These are phyloP conservation scores for Drosophila neotestacea DNA, from an alignment of 2,888 invertebrate genomes.

Conservation along the genomic window DNA sequence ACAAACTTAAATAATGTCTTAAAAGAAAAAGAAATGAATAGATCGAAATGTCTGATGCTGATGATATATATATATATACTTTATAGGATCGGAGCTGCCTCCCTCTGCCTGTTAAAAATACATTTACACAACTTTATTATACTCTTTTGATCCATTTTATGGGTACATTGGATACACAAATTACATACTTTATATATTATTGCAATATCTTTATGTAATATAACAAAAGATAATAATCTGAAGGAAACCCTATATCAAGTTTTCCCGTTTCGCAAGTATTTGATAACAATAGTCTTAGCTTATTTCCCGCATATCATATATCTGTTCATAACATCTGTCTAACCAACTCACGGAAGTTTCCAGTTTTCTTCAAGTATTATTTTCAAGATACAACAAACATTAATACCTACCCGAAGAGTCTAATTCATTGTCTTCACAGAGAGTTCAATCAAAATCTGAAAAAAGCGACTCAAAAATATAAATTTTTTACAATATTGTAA, in stretches of 20 bases:
- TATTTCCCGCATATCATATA: constrained; percentile 17
- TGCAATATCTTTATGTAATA: background rate
- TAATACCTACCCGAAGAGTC: background rate
- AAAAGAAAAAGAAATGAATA: background rate
- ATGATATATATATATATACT: constrained; percentile 13
- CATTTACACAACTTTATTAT: constrained; percentile 17
- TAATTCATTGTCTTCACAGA: constrained; percentile 14
- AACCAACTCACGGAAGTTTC: constrained; percentile 5
- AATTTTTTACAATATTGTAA: constrained; percentile 21
- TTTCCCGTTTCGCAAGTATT: background rate
- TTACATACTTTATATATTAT: background rate
- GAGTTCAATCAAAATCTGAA: constrained; percentile 47
- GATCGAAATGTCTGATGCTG: background rate
- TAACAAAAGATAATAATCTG: constrained; percentile 6
- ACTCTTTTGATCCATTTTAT: constrained; percentile 7
- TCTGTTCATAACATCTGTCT: background rate
- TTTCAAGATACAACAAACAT: background rate
- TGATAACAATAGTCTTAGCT: constrained; percentile 10
- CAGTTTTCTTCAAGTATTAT: constrained; percentile 14
- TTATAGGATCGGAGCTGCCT: constrained; percentile 15
- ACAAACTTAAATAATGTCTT: too few relatives aligned
- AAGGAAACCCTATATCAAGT: constrained; percentile 1
- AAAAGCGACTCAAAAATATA: constrained; percentile 9
- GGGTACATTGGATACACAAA: constrained; percentile 6
- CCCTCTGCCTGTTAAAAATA: constrained; percentile 23